These are phyloP conservation scores for Thereva nobilitata DNA, from an alignment of 2,888 invertebrate genomes.

Conservation along the genomic window DNA sequence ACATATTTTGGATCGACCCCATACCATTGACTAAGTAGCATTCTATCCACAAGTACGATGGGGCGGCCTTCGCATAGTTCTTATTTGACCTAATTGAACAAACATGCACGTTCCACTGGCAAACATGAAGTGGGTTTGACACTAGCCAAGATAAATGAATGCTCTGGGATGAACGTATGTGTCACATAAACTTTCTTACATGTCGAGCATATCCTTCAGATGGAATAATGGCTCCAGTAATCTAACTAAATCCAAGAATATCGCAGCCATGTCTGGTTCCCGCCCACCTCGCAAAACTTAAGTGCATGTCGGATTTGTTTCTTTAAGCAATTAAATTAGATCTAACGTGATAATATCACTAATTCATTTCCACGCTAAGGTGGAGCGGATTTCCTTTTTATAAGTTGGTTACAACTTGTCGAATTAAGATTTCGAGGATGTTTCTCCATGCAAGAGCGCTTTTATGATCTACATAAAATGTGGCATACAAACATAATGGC, in stretches of 20 bases:
- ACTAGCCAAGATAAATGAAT: constrained; percentile 42
- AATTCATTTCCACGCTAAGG: constrained; percentile 9
- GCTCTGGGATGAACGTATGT: constrained; percentile 40
- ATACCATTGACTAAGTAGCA: constrained; percentile 14
- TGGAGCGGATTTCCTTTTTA: constrained; percentile 18
- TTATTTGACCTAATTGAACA: constrained; percentile 41
- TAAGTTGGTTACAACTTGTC: too few relatives aligned
- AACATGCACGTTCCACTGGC: constrained; percentile 40
- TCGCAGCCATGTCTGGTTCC: constrained; percentile 15
- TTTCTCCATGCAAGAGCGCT: too few relatives aligned
- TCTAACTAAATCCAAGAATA: constrained; percentile 24
- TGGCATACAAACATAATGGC: too few relatives aligned
- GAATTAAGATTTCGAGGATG: too few relatives aligned
- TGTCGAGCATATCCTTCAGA: constrained; percentile 26
- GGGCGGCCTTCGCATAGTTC: constrained; percentile 6
- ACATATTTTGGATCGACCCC: neutral
- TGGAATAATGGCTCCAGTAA: constrained; percentile 29
- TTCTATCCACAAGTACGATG: constrained; percentile 16
- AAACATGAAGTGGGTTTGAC: constrained; percentile 43
- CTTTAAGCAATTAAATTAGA: constrained; percentile 28
- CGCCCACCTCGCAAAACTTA: constrained; percentile 1
- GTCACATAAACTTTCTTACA: constrained; percentile 40
- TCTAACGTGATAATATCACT: constrained; percentile 27
- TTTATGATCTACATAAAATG: too few relatives aligned
- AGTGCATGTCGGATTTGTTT: constrained; percentile 27